phyloP scores from a whole-genome alignment of 2,888 invertebrate species.

The Rhingia rostrata region DNA sequence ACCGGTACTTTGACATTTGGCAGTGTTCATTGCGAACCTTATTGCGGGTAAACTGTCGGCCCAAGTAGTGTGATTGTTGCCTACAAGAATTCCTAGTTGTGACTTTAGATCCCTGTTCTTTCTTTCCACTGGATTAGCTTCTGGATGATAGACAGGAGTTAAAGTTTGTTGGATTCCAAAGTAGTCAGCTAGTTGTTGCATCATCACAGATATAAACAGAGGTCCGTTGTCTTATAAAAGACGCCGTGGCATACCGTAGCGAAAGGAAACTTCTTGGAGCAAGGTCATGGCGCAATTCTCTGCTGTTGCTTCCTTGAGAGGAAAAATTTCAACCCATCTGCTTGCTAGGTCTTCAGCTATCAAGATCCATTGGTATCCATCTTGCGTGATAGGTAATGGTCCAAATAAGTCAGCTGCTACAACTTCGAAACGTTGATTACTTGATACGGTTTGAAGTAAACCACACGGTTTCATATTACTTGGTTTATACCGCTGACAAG shows the following conservation, averaged over 20 bases:
- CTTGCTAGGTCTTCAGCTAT: no score
- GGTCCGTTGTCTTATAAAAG: constrained; percentile 78
- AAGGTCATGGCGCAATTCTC: no score
- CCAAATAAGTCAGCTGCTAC: constrained; percentile 33
- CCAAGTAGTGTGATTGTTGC: constrained; percentile 4
- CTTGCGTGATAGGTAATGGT: constrained; percentile 38
- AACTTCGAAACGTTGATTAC: constrained; percentile 29
- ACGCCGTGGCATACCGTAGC: no score
- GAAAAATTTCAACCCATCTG: no score
- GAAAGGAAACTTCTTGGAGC: no score
- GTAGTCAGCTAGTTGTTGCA: constrained; percentile 76
- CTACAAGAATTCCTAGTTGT: background rate
- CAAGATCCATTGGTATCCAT: constrained; percentile 74
- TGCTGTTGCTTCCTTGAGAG: no score
- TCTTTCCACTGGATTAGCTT: no score
- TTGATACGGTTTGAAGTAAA: constrained; percentile 42
- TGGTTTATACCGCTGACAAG: no score
- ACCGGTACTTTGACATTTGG: background rate
- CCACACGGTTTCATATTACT: constrained; percentile 29
- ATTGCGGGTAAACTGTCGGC: no score
- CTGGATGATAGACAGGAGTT: no score
- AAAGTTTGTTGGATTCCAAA: constrained; percentile 39
- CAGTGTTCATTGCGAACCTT: no score
- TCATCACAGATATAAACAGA: constrained; percentile 76
- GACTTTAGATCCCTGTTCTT: no score